Evolutionary conservation across 2,797 vertebrate genomes (phyloP).

Genomic region (Coreius guichenoti): DNA sequence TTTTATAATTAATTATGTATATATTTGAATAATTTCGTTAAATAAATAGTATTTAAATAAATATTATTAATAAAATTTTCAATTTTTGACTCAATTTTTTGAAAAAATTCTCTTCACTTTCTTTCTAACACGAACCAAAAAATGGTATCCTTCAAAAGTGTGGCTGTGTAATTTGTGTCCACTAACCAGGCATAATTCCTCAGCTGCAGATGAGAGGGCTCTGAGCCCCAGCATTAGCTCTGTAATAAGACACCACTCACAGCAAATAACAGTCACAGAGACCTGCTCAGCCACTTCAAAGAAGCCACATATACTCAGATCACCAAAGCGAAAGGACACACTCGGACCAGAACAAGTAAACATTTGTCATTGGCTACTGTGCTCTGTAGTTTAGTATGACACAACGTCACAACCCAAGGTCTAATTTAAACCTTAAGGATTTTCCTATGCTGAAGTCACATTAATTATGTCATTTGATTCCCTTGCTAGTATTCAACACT

Average conservation of each 20-base stretch:
- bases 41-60: not conserved
- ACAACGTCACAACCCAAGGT: constrained; percentile 12
- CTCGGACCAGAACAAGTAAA: constrained; percentile 21
- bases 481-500: constrained; percentile 9
- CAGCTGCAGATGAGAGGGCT: constrained; percentile 39
- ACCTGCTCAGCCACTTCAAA: constrained; percentile 47
- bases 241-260: constrained; percentile 53
- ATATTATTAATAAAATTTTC: not conserved
- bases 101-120: not conserved
- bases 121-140: not conserved
- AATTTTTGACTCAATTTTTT: not conserved
- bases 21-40: no score
- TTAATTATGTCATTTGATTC: constrained; percentile 1
- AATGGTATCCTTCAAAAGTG: constrained; percentile 14
- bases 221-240: constrained; percentile 46
- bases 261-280: constrained; percentile 40
- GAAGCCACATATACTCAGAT: constrained; percentile 28
- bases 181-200: constrained; percentile 22
- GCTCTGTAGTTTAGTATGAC: constrained; percentile 18
- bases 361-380: constrained; percentile 36
- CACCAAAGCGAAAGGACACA: constrained; percentile 4
- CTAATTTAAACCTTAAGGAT: constrained; percentile 25
- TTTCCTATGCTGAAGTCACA: not conserved
- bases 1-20: not conserved
- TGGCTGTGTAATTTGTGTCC: constrained; percentile 41